Percentiles rank a stretch among this genome's conserved stretches.
Evolutionary conservation across 92 coral and sea anemone genomes (phyloP).

Genomic region (Siderastrea radians): DNA sequence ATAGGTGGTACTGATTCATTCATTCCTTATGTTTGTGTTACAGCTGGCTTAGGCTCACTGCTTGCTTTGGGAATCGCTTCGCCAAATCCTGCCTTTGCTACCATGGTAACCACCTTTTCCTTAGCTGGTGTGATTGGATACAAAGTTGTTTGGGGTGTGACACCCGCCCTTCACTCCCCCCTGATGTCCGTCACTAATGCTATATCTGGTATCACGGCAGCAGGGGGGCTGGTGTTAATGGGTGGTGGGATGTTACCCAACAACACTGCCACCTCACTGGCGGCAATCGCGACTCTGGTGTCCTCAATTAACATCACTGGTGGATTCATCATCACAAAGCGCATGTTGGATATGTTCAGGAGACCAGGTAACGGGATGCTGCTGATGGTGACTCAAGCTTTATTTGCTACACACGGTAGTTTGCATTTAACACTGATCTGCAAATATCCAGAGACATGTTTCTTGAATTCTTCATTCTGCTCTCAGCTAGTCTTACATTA

Average conservation of each 20-base stretch:
- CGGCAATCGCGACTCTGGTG: constrained; percentile 91
- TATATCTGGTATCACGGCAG: constrained; percentile 98
- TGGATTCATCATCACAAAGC: constrained; percentile 97
- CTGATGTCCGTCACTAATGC: constrained; percentile 99
- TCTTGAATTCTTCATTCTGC: no score
- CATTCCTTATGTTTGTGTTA: background rate
- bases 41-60: constrained; percentile 85
- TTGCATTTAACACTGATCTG: background rate
- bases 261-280: constrained; percentile 88
- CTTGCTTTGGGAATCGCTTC: constrained; percentile 88
- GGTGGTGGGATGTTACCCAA: constrained; percentile 90
- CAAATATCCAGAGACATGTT: no score
- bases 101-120: constrained; percentile 99
- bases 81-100: constrained; percentile 97
- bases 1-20: background rate
- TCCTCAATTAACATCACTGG: constrained; percentile 98
- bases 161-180: constrained; percentile 99
- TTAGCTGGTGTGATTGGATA: constrained; percentile 99
- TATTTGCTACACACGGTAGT: background rate
- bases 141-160: constrained; percentile 99
- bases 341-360: constrained; percentile 99
- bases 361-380: constrained; percentile 83
- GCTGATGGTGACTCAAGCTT: no score
- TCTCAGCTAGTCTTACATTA: no score
- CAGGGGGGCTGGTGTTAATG: constrained; percentile 98